Percentiles rank a stretch among this genome's conserved stretches.
Evolutionary conservation across 2,113 vertebrate species (phyloP).

Genomic region (Ictalurus furcatus): DNA sequence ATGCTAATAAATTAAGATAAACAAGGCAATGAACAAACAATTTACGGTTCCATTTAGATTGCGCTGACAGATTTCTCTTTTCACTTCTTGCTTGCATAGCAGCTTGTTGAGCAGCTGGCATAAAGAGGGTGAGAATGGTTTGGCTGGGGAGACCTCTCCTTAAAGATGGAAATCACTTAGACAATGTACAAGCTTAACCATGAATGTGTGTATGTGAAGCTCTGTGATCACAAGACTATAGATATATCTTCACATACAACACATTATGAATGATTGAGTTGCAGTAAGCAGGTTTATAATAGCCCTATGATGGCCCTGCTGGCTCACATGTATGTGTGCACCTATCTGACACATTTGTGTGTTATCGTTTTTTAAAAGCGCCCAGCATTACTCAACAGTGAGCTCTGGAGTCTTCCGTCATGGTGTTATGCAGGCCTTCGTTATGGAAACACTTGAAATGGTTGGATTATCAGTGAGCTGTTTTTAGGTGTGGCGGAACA

Average conservation of each 20-base stretch:
- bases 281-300: constrained; percentile 8
- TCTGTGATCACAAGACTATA: not conserved
- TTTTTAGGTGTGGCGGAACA: constrained; percentile 70
- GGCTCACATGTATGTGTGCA: constrained; percentile 2
- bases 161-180: constrained; percentile 28
- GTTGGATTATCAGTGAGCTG: constrained; percentile 71
- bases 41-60: constrained; percentile 54
- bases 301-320: not conserved
- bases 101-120: constrained; percentile 45
- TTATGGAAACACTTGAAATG: constrained; percentile 70
- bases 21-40: constrained; percentile 64
- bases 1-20: constrained; percentile 57
- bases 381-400: constrained; percentile 53
- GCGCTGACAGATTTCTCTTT: constrained; percentile 48
- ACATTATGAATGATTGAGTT: not conserved
- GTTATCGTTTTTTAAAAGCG: constrained; percentile 62
- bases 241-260: not conserved
- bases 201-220: not conserved
- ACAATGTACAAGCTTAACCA: not conserved
- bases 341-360: not conserved
- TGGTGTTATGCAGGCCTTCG: constrained; percentile 60
- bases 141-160: not conserved
- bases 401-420: constrained; percentile 38
- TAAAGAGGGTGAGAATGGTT: constrained; percentile 18
- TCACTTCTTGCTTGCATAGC: constrained; percentile 39